Evolutionary conservation across 2,113 vertebrate genomes (phyloP), one percentile per base, ranked within the genome.

Genomic region (Caranx melampygus): DNA sequence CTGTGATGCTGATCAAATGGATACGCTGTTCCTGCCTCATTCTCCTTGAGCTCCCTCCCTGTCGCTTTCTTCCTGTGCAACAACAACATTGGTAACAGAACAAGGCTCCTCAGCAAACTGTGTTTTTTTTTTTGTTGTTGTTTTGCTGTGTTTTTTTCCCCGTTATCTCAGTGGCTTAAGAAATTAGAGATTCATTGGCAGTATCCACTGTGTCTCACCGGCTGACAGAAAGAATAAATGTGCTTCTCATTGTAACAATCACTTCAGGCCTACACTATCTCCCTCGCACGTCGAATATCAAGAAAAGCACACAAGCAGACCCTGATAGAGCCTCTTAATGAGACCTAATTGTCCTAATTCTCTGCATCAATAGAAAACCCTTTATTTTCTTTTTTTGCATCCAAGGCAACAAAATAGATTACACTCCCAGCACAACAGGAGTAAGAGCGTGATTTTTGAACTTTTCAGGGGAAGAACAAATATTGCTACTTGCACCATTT

Each of bases 281-380:
- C 72, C 70, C 68, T 3, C 34, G 79, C 58, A 76, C 69, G 63
- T 58, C 20, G 62, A 18, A 84, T 75, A 79, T 60, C 76, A 65
- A 71, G 57, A 61, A 82, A 84, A 77, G 74, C 79, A 67, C 85
- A 83, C 7, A 21, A 21, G 54, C 75, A 9, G 71, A 10, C 58
- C 51, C 60, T 31, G 64, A 87, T 79, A 45, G 49, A 79, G 78
- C 35, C 63, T 68, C 34, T 72, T 92, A 89, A 91, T 91, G 85
- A 90, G 85, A 82, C 84, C 83, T 90, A 91, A 91, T 91, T 73
- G 72, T 80, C 68, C 71, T 90, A 87, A 90, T 84, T 86, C 70
- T 81, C 85, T 64, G 75, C 57, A 5, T 88, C 84, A 71, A 88
- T 86, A 86, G 12, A 68, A 81, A 85, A 89, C 81, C 73, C 51